Evolutionary conservation across 2,113 vertebrate species (phyloP), one percentile per base, ranked within the genome.

Genomic region (Phodopus roborovskii): DNA sequence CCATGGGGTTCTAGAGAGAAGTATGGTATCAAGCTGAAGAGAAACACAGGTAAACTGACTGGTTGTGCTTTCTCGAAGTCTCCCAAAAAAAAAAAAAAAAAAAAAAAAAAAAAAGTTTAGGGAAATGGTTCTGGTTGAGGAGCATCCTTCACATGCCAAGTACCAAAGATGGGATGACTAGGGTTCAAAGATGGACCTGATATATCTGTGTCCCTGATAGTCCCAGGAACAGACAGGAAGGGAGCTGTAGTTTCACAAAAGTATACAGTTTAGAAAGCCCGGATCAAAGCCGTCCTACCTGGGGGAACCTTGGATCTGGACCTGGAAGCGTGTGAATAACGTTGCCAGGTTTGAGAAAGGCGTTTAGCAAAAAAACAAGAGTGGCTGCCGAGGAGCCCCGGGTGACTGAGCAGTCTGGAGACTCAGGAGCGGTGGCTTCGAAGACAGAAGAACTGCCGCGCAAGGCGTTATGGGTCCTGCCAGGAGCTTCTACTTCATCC

Each of bases 131-230:
- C 74, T 85, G 58, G 20, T 62, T 94, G 75, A 17, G n/a, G 66
- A 84, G 6, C 2, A 53, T 56, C 20, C 77, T 92, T 87, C 26
- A 90, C 15, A 83, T 53, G 92, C 39, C 39, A 93, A 45, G 19
- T 88, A 68, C 24, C 45, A 66, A 93, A 96, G 79, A 81, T 86
- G 45, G 3, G 36, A 60, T 62, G 71, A 33, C 64, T 77, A 68
- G 53, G 74, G 62, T 64, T 87, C 24, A 60, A 88, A 94, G 74
- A 90, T 95, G 77, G 95, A 60, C 11, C 7, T 48, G 30, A 66
- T 33, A 33, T 56, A 50, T 81, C 24, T 53, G 10, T 64, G 30
- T 8, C n/a, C n/a, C n/a, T n/a, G n/a, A n/a, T n/a, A n/a, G n/a
- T n/a, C 9, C 78, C 33, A 88, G 39, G 45, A 79, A 74, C 13